Base-by-base conservation (phyloP, 2,888 invertebrate genomes). In the Erpobdella octoculata region DNA sequence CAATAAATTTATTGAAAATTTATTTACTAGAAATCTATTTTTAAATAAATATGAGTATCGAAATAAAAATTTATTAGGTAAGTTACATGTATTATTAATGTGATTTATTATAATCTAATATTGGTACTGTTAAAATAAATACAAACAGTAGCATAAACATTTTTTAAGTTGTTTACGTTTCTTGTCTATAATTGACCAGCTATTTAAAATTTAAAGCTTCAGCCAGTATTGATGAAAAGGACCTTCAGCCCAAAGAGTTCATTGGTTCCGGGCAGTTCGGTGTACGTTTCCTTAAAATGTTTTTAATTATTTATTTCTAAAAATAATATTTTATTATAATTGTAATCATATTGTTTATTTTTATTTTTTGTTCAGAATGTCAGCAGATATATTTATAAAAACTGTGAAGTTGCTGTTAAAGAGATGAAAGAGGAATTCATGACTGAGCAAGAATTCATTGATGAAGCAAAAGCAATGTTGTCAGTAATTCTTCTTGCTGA, bases 381-480 rank as follows among this genome's bases (percentile, higher is more conserved):
- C 15, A 36, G 18, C 33, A 72, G 62, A 31, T 68, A 37, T 2
- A 59, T 72, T n/a, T 72, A 72, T 59, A 59, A 72, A 28, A 37
- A 38, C 28, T 62, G 89, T 77, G 92, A 93, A 80, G 94, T 93
- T 21, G 95, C 95, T 71, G 94, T 95, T 74, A 96, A 96, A 85
- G 93, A 93, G 91, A n/a, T 62, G n/a, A 62, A 62, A 12, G 62
- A 21, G 33, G 35, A 62, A 28, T n/a, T 28, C n/a, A 92, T 94
- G 76, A 95, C 95, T 93, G 95, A 95, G 83, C 93, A 94, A 83
- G 93, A 94, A 85, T 95, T 95, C 84, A 93, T 95, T 77, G 94
- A 94, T 81, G 95, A 96, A 86, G 95, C 95, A 79, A 93, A 93
- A 88, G 93, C 94, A 76, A 94, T 94, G 94, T 94, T 66, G 74